These are phyloP conservation scores for Spisula solida DNA, from an alignment of 2,888 invertebrate genomes.

Conservation along the genomic window DNA sequence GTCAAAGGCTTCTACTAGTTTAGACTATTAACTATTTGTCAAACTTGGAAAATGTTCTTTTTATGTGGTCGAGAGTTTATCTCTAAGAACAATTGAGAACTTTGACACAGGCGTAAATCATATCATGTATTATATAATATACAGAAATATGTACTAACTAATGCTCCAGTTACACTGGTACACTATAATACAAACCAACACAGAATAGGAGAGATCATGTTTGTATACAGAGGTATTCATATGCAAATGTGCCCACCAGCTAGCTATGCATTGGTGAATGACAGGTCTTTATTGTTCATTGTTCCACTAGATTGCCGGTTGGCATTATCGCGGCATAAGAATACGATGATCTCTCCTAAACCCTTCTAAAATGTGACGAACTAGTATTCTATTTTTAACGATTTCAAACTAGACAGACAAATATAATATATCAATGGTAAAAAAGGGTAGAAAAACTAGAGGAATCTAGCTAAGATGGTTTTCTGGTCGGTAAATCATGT, in stretches of 20 bases:
- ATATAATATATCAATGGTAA: neutral
- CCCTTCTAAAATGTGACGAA: neutral
- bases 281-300: too few species aligned
- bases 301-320: too few species aligned
- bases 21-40: neutral
- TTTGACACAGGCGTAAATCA: too few species aligned
- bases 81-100: neutral
- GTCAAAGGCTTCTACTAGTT: neutral
- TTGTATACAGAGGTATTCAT: too few species aligned
- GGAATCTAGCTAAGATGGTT: neutral
- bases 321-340: too few species aligned
- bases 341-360: too few species aligned
- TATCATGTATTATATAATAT: neutral
- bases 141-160: neutral
- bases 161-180: neutral
- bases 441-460: neutral
- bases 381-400: neutral
- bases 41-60: neutral
- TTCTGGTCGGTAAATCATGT: slow-evolving; percentile 9
- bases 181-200: neutral
- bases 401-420: neutral
- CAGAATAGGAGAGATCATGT: too few species aligned
- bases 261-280: too few species aligned
- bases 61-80: neutral
- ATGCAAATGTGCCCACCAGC: neutral